Evolutionary conservation across 2,888 invertebrate species (phyloP).

Genomic region (Chrysotoxum bicinctum): DNA sequence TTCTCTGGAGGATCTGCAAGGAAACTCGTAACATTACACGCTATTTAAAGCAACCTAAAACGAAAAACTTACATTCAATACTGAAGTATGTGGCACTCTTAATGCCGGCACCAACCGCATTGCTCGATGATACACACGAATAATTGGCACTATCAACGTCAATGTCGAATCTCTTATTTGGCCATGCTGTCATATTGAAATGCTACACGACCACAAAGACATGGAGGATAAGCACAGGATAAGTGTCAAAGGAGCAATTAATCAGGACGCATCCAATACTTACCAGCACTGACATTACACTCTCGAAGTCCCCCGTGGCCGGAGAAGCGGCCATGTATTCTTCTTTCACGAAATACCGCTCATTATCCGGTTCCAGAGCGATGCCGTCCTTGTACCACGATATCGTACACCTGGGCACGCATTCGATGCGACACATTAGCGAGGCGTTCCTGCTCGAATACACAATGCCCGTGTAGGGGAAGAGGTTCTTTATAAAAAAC

Average conservation of each 20-base stretch:
- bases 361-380: conserved; percentile 84
- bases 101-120: conserved; percentile 90
- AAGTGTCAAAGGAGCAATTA: conserved; percentile 66
- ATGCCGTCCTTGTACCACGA: conserved; percentile 92
- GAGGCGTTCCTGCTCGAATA: conserved; percentile 90
- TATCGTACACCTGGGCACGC: conserved; percentile 92
- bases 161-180: conserved; percentile 89
- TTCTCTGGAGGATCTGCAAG: conserved; percentile 91
- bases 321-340: conserved; percentile 87
- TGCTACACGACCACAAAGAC: conserved; percentile 81
- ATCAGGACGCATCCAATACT: conserved; percentile 76
- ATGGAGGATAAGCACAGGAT: conserved; percentile 7
- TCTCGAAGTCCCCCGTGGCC: conserved; percentile 93
- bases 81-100: conserved; percentile 92
- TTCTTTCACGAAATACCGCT: conserved; percentile 87
- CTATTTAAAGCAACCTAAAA: conserved; percentile 42
- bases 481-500: conserved; percentile 91
- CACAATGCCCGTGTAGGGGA: conserved; percentile 90
- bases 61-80: conserved; percentile 90
- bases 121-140: conserved; percentile 90
- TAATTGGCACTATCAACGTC: conserved; percentile 90
- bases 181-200: conserved; percentile 94
- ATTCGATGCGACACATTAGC: conserved; percentile 93
- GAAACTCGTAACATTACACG: not conserved
- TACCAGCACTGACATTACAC: conserved; percentile 92